Base-by-base conservation (phyloP, 2,888 invertebrate genomes). In the Plutella xylostella region DNA sequence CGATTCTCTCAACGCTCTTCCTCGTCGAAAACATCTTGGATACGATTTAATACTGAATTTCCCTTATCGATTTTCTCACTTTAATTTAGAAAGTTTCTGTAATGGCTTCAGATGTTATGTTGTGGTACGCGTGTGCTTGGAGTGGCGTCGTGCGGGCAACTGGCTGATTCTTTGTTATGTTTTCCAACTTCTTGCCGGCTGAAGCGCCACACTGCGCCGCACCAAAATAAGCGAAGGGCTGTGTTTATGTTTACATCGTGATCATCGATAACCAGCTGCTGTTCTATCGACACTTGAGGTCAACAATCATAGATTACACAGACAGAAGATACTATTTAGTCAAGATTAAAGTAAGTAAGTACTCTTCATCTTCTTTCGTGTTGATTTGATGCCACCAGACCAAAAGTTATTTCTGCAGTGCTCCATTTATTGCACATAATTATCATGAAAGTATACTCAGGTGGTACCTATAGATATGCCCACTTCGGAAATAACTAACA, bases 151-250 rank as follows among this genome's bases (percentile, higher is more conserved):
- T 68, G 60, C 63, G 67, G 70, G 65, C 68, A 72, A 83, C 80
- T 82, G 76, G 31, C 20, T 43, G 76, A 73, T 70, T 74, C 77
- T 78, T 80, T 78, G 76, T 80, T 77, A 64, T 82, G 79, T 76
- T 79, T 76, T 71, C 68, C 41, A 66, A 62, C 62, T 57, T 56
- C 68, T 70, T 72, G 72, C 72, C 63, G 65, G 64, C 65, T n/a
- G n/a, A n/a, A n/a, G n/a, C n/a, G n/a, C n/a, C n/a, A n/a, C n/a
- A n/a, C n/a, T 68, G 62, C 66, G 65, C 61, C 60, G 62, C 55
- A 60, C 58, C 61, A 62, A 65, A 68, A 68, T 67, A 68, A 55
- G 56, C 52, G 34, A 68, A 73, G 72, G 50, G 72, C 31, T 50
- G 74, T 55, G 25, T 56, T 46, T 53, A 64, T 83, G 79, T 83